A percentile compares a stretch with the other conserved stretches of the same genome.
Conservation (phyloP, 1,140 invertebrate genomes). For the Leptonema lineaticorne region DNA sequence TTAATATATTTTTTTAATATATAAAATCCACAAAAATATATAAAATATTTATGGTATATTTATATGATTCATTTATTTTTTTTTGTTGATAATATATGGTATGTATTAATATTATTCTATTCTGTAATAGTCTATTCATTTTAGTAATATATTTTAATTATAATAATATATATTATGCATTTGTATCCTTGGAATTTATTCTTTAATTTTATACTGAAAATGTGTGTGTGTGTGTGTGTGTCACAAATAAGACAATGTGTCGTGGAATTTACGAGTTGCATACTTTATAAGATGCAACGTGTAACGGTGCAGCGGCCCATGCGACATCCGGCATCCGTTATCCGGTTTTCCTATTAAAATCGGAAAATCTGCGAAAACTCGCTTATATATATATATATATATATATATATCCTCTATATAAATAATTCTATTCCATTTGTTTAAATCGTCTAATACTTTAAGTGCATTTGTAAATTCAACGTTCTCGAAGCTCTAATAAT, state of each 20-base stretch:
- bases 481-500: too few species aligned
- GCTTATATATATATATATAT: background rate
- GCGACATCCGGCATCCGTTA: background rate
- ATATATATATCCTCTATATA: background rate
- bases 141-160: too few species aligned
- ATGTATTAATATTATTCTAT: background rate
- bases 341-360: slow-evolving; percentile 2
- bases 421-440: background rate
- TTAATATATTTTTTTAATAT: too few species aligned
- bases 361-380: background rate
- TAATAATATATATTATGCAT: too few species aligned
- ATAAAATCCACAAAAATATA: too few species aligned
- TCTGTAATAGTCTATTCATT: background rate
- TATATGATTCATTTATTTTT: too few species aligned
- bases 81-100: too few species aligned
- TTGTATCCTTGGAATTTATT: too few species aligned
- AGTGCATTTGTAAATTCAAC: too few species aligned
- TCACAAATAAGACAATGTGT: background rate
- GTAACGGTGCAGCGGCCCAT: background rate
- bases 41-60: too few species aligned
- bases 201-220: too few species aligned
- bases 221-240: background rate
- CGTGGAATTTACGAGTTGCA: background rate
- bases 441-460: background rate
- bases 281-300: background rate